Conservation (phyloP, 2,113 vertebrate species). For the Melospiza melodia region DNA sequence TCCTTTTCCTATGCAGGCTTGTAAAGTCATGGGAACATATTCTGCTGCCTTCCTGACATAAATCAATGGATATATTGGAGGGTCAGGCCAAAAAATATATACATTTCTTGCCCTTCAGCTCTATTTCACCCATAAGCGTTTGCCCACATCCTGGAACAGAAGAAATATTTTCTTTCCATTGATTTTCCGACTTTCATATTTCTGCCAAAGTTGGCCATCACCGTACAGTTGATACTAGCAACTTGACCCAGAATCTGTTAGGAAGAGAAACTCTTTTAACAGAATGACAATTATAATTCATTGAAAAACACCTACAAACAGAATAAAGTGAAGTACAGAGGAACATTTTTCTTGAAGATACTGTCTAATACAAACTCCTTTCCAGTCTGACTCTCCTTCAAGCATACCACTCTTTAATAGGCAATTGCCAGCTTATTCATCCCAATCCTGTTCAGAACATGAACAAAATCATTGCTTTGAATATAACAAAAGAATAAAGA, state of each 20-base stretch:
- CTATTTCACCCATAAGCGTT: constrained; percentile 11
- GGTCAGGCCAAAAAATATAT: constrained; percentile 32
- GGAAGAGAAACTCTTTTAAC: background rate
- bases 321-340: background rate
- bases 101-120: constrained; percentile 49
- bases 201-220: constrained; percentile 13
- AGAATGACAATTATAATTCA: background rate
- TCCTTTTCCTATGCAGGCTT: background rate
- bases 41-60: constrained; percentile 49
- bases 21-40: constrained; percentile 53
- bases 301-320: background rate
- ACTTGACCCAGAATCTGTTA: constrained; percentile 1
- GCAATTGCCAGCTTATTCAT: constrained; percentile 3
- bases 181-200: constrained; percentile 28
- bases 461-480: background rate
- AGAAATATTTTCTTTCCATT: constrained; percentile 44
- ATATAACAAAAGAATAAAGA: background rate
- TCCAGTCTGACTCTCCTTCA: background rate
- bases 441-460: background rate
- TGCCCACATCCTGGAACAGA: constrained; percentile 49
- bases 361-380: background rate
- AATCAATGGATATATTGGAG: constrained; percentile 38
- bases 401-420: background rate
- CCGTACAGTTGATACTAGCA: constrained; percentile 19
- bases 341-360: background rate